Percentiles rank a stretch among this genome's conserved stretches.
These are phyloP conservation scores for Dasyprocta punctata DNA, from an alignment of 2,113 vertebrate genomes.

Conservation along the genomic window DNA sequence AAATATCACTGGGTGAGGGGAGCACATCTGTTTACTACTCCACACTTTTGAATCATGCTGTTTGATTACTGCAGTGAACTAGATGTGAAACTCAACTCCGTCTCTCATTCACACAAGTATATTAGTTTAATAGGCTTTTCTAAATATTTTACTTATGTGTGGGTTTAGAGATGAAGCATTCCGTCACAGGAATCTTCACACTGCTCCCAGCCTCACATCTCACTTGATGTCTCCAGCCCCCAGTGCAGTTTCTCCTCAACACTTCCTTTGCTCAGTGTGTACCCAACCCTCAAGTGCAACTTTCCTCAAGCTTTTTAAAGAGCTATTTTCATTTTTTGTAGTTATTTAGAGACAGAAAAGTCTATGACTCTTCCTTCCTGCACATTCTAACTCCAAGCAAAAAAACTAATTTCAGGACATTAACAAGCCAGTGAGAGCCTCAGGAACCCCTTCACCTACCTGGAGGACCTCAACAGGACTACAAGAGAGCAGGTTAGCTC, in stretches of 20 bases:
- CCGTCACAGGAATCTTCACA: background rate
- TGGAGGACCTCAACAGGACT: too few species aligned
- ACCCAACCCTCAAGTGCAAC: background rate
- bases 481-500: too few species aligned
- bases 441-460: too few species aligned
- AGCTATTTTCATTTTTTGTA: background rate
- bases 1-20: background rate
- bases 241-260: background rate
- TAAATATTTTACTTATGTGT: too few species aligned
- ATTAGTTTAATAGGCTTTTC: background rate
- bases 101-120: background rate
- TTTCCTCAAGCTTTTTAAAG: background rate
- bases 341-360: background rate
- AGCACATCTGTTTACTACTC: background rate
- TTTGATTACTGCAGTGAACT: background rate
- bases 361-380: background rate
- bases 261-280: background rate
- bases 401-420: background rate
- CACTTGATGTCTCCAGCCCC: too few species aligned
- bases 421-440: too few species aligned
- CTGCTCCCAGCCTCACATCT: too few species aligned
- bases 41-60: background rate
- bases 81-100: background rate
- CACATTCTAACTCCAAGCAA: background rate
- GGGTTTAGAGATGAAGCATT: background rate